Percentiles rank a stretch among this genome's conserved stretches.
phyloP scores from a whole-genome alignment of 2,113 vertebrate genomes.

The Pachycephala philippinensis region DNA sequence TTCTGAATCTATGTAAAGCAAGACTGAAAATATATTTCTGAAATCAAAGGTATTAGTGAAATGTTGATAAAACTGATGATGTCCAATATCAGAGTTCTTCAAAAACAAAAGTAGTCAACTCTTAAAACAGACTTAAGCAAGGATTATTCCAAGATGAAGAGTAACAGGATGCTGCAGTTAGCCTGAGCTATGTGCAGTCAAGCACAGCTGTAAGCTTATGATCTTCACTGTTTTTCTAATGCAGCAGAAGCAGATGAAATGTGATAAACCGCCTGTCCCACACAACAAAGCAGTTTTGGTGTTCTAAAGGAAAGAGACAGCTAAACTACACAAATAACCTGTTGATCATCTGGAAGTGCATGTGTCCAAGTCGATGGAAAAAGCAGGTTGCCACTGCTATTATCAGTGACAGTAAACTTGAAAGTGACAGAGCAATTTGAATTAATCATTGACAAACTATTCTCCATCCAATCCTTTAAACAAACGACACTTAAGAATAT shows the following conservation, averaged over 20 bases:
- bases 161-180: neutral
- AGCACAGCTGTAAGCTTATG: neutral
- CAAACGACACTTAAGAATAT: neutral
- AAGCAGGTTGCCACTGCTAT: neutral
- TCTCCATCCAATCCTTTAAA: neutral
- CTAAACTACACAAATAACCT: neutral
- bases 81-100: neutral
- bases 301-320: neutral
- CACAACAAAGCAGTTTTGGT: neutral
- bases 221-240: neutral
- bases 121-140: neutral
- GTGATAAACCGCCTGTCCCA: neutral
- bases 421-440: neutral
- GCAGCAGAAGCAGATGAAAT: neutral
- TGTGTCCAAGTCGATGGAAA: neutral
- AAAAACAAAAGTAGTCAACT: neutral
- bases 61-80: slow-evolving; percentile 18
- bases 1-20: neutral
- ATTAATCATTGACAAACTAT: neutral
- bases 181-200: neutral
- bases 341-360: neutral
- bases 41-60: slow-evolving; percentile 11
- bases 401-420: neutral
- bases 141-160: neutral
- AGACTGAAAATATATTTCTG: neutral